Evolutionary conservation across 2,113 vertebrate species (phyloP), one percentile per base, ranked within the genome.

Genomic region (Brienomyrus brachyistius): DNA sequence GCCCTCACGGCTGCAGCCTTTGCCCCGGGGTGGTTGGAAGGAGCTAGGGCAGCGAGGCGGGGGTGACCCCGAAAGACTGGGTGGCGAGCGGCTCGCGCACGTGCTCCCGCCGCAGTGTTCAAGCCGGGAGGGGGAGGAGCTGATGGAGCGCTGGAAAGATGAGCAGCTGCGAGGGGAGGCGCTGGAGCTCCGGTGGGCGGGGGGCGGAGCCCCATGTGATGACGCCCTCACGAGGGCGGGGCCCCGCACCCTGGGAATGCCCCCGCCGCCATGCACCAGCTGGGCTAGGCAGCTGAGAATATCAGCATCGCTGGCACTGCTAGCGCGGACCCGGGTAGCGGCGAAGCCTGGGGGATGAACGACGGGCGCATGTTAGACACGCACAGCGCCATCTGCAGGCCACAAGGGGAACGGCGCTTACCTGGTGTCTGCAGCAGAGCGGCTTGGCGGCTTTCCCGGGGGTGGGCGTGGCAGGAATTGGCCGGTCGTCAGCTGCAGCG

Each of bases 261-360:
- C 94, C 0, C 93, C 96, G 92, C 97, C 97, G 91, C 98, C 98
- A 93, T 99, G 97, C 94, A 99, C 97, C 93, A 99, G 97, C 95
- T 99, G 97, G 92, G 97, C 97, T 94, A 99, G 96, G 90, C 97
- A 98, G 91, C 97, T 97, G 89, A 99, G 96, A 92, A 99, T 98
- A 94, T 99, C 98, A 17, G 98, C 97, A 43, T 99, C 98, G 0
- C 97, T 98, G 90, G 95, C 98, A 96, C 98, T 98, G 92, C 97
- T 98, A 88, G 97, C 97, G 19, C 99, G 96, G 91, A 99, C 97
- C 95, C 96, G 96, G 96, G 91, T 98, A 96, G 91, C 97, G 97
- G 90, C 98, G 97, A 86, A 97, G 93, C 70, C 96, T 96, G 80
- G 19, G 83, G 19, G 40, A 66, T 11, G 45, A 19, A 91, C 2